phyloP scores from a whole-genome alignment of 1,140 invertebrate species.

The Orius insidiosus region DNA sequence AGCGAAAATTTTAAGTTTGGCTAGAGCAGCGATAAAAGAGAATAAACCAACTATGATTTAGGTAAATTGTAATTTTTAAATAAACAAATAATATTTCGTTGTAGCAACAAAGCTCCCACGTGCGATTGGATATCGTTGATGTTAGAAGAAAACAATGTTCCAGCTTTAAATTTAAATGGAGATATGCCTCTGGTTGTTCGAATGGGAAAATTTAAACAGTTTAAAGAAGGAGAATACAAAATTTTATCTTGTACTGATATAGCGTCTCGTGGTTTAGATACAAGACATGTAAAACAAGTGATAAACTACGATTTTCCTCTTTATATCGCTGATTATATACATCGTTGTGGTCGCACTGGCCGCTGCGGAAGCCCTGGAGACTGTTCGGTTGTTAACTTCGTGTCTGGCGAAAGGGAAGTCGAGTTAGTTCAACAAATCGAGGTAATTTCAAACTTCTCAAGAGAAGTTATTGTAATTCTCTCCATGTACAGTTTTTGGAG shows the following conservation, averaged over 20 bases:
- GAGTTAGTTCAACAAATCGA: conserved; percentile 68
- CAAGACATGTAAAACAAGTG: conserved; percentile 41
- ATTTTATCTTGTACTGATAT: conserved; percentile 75
- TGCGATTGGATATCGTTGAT: conserved; percentile 62
- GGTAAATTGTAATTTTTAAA: conserved; percentile 19
- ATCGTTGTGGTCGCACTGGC: conserved; percentile 77
- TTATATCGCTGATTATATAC: conserved; percentile 75
- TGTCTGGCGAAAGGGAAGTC: conserved; percentile 51
- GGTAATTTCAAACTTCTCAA: conserved; percentile 28
- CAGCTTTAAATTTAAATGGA: conserved; percentile 51
- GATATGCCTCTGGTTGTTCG: conserved; percentile 44
- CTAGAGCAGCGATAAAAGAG: conserved; percentile 38
- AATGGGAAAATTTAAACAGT: conserved; percentile 47
- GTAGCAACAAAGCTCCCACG: conserved; percentile 51
- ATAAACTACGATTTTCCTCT: conserved; percentile 88
- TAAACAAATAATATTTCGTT: conserved; percentile 17
- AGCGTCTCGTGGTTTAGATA: conserved; percentile 76
- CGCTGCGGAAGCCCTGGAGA: conserved; percentile 48
- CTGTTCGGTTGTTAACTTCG: conserved; percentile 60
- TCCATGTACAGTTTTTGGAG: neutral
- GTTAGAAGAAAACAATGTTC: conserved; percentile 53
- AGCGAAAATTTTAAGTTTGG: conserved; percentile 43
- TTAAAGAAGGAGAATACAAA: conserved; percentile 44
- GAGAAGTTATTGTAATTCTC: neutral
- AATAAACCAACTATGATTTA: conserved; percentile 53